Conservation (phyloP, 2,113 vertebrate genomes). For the Sciurus niger region DNA sequence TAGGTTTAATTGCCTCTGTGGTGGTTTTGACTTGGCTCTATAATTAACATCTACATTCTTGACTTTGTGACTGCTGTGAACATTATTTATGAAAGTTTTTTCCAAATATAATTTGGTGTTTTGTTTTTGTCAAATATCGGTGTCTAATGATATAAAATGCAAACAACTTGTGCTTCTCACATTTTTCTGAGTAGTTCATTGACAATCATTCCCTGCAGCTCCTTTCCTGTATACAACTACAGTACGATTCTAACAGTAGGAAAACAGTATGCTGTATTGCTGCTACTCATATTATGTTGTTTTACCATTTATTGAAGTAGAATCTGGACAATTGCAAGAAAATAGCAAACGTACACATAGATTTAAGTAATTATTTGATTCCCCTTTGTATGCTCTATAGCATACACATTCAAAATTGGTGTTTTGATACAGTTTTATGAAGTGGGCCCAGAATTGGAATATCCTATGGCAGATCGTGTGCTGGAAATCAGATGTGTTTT, state of each 20-base stretch:
- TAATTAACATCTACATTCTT: conserved; percentile 87
- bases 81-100: conserved; percentile 88
- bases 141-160: conserved; percentile 87
- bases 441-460: background rate
- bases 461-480: background rate
- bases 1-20: conserved; percentile 88
- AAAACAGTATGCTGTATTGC: background rate
- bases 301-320: conserved; percentile 27
- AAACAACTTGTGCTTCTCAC: conserved; percentile 75
- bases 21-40: conserved; percentile 86
- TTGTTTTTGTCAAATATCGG: conserved; percentile 85
- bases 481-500: background rate
- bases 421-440: conserved; percentile 59
- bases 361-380: conserved; percentile 53
- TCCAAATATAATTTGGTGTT: conserved; percentile 86
- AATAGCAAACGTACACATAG: background rate
- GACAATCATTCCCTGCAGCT: conserved; percentile 56
- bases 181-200: conserved; percentile 77
- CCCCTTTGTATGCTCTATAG: background rate
- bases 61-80: conserved; percentile 85
- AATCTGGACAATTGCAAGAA: conserved; percentile 28
- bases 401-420: background rate
- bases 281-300: conserved; percentile 47
- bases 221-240: conserved; percentile 28
- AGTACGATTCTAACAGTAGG: conserved; percentile 9